Evolutionary conservation across 2,797 vertebrate genomes (phyloP).

Genomic region (Falco naumanni): DNA sequence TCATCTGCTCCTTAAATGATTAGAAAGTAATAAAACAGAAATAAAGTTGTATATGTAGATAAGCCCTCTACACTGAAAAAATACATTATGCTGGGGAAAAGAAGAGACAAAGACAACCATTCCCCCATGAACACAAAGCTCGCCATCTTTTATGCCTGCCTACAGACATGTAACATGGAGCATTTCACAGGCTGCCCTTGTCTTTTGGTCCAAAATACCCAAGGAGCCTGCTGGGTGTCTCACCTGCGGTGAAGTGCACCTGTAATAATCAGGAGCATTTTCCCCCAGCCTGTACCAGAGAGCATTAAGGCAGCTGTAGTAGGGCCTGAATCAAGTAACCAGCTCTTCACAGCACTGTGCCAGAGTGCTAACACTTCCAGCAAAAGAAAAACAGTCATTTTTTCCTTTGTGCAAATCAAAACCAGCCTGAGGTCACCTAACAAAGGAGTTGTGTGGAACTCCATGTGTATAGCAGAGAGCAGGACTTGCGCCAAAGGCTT

Average conservation of each 20-base stretch:
- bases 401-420: not conserved
- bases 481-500: not conserved
- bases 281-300: not conserved
- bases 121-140: not conserved
- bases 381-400: not conserved
- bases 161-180: not conserved
- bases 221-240: not conserved
- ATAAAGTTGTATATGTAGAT: not conserved
- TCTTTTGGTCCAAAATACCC: not conserved
- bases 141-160: not conserved
- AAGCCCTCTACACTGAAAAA: not conserved
- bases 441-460: not conserved
- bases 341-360: not conserved
- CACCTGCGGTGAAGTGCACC: not conserved
- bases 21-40: not conserved
- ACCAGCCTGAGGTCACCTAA: not conserved
- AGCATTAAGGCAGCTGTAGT: not conserved
- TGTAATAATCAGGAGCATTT: not conserved
- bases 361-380: not conserved
- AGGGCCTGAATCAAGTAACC: not conserved
- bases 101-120: not conserved
- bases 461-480: not conserved
- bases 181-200: not conserved
- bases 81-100: not conserved
- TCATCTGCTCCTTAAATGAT: not conserved